Base-by-base conservation (phyloP, 2,797 vertebrate genomes). In the Neoniphon sammara region DNA sequence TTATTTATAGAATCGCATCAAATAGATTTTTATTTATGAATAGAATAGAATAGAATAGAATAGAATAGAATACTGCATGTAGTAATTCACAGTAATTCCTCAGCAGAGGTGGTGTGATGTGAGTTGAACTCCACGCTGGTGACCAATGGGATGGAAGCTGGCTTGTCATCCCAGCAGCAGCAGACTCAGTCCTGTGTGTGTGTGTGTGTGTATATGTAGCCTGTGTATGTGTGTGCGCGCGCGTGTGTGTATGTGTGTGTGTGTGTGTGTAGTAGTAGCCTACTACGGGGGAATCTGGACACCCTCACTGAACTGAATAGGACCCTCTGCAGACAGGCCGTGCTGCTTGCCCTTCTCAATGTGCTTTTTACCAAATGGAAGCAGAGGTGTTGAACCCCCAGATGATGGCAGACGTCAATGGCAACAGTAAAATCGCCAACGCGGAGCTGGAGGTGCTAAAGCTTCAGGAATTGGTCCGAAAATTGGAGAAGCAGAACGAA, bases 361-460 rank as follows among this genome's bases (percentile, higher is more conserved):
- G 91, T 88, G 83, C 76, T 80, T 75, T 81, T 77, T 83, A 81
- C 73, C 90, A 78, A 82, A 95, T 95, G 94, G 94, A 96, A 87
- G 94, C 94, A 67, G 94, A 93, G 52, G 88, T 95, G 90, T 67
- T 95, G 85, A 94, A 92, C 83, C 94, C 94, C 86, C 91, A 68
- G 91, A 93, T 93, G 92, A 96, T 96, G 95, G 96, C 96, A 86
- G 97, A 98, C 94, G 95, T 96, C 87, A 95, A 95, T 73, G 95
- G 95, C 82, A 94, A 94, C 87, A 93, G 82, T 88, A 93, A 92
- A 56, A 93, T 93, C 73, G 91, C 93, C 83, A 96, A 92, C 90
- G 96, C 97, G 25, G 97, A 98, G 94, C 94, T 98, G 90, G 97
- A 98, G 94, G 97, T 98, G 93, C 91, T 96, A 80, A 98, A 98